Percentiles rank a stretch among this genome's conserved stretches.
Conservation (phyloP, 2,797 vertebrate species). For the Lycodopsis pacificus region DNA sequence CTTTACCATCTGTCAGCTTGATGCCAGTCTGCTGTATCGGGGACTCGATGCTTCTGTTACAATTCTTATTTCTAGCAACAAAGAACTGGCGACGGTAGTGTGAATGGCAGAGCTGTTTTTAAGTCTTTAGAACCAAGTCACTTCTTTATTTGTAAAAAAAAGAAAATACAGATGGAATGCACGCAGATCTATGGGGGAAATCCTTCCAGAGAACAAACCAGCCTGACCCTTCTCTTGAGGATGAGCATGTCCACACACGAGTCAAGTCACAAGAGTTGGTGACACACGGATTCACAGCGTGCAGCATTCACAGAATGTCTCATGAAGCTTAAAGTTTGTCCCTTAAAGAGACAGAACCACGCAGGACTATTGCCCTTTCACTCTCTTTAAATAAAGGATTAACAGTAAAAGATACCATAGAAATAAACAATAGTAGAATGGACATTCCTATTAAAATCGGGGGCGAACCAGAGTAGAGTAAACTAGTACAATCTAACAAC, state of each 20-base stretch:
- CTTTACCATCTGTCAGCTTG: not conserved
- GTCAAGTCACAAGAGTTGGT: constrained; percentile 47
- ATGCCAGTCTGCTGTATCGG: not conserved
- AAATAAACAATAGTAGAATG: not conserved
- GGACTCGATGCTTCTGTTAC: not conserved
- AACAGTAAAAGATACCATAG: not conserved
- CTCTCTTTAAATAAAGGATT: not conserved
- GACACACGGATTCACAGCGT: constrained; percentile 40
- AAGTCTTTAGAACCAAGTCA: not conserved
- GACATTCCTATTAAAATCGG: not conserved
- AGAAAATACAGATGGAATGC: constrained; percentile 7
- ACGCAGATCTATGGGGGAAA: not conserved
- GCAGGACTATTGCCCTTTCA: not conserved
- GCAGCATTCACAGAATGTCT: constrained; percentile 41
- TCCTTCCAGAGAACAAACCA: constrained; percentile 18
- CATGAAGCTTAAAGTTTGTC: constrained; percentile 18
- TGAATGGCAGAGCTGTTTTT: not conserved
- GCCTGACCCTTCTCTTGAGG: constrained; percentile 32
- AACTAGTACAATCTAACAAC: not conserved
- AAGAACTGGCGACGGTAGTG: not conserved
- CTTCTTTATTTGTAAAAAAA: not conserved
- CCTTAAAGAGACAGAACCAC: constrained; percentile 34
- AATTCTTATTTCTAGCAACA: not conserved
- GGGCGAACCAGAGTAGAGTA: not conserved
- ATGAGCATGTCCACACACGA: constrained; percentile 28